A percentile compares a stretch with the other conserved stretches of the same genome.
These are phyloP conservation scores for Oophaga pumilio DNA, from an alignment of 2,113 vertebrate species.

Conservation along the genomic window DNA sequence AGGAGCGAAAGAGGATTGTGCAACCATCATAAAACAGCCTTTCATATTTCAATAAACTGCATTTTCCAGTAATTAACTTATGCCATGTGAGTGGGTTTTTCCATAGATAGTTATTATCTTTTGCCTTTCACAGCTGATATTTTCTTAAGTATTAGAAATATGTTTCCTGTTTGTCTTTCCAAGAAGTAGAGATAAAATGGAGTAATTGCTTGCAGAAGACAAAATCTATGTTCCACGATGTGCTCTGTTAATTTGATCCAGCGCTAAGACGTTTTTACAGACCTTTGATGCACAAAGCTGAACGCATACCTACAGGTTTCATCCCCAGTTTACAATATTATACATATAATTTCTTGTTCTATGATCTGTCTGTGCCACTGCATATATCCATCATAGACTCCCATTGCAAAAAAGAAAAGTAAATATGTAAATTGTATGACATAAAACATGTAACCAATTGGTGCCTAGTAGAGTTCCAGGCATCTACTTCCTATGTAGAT, in stretches of 20 bases:
- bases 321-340: too few species aligned
- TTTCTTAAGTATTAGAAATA: slow-evolving; percentile 15
- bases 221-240: neutral
- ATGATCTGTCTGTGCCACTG: too few species aligned
- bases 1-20: too few species aligned
- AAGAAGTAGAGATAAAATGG: slow-evolving; percentile 37
- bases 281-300: neutral
- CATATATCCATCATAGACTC: too few species aligned
- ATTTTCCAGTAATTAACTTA: neutral
- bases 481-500: too few species aligned
- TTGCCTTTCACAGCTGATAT: slow-evolving; percentile 13
- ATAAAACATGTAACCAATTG: too few species aligned
- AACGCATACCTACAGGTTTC: too few species aligned
- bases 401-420: too few species aligned
- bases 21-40: neutral
- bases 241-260: neutral
- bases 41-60: neutral
- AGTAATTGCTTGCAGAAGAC: slow-evolving; percentile 43
- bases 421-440: too few species aligned
- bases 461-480: too few species aligned
- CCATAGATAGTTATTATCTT: neutral
- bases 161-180: slow-evolving; percentile 27
- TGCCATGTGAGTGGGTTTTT: neutral
- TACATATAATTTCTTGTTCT: too few species aligned
- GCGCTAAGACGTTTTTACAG: neutral